These are phyloP conservation scores for Toxotes jaculatrix DNA, from an alignment of 2,113 vertebrate species.

Conservation along the genomic window DNA sequence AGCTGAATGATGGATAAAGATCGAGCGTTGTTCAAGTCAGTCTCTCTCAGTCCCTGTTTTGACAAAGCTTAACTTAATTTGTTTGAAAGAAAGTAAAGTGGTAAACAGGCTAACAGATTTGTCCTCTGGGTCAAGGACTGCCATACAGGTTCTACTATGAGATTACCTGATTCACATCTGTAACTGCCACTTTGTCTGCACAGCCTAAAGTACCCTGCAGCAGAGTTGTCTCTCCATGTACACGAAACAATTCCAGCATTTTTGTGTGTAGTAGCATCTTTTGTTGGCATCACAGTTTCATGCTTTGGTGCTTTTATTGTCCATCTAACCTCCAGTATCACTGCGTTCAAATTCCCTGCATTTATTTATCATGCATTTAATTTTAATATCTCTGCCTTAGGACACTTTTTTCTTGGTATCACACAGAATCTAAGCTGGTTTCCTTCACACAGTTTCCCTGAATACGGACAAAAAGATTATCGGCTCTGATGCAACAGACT, in stretches of 20 bases:
- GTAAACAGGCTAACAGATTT: too few relatives aligned
- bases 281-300: background rate
- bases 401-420: background rate
- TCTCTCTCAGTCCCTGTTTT: too few relatives aligned
- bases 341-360: background rate
- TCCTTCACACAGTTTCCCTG: background rate
- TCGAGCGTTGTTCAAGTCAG: too few relatives aligned
- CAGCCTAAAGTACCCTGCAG: background rate
- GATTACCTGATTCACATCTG: background rate
- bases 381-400: background rate
- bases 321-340: background rate
- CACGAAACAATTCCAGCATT: background rate
- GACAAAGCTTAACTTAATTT: too few relatives aligned
- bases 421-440: background rate
- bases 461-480: background rate
- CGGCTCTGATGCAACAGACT: background rate
- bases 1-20: too few relatives aligned
- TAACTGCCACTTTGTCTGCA: background rate
- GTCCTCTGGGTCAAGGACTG: background rate
- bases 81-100: too few relatives aligned
- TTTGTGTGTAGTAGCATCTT: background rate
- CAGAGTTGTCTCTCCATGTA: background rate
- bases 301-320: background rate
- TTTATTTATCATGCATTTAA: background rate
- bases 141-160: background rate